phyloP scores from a whole-genome alignment of 1,140 invertebrate species.

The Ceratina japonica region DNA sequence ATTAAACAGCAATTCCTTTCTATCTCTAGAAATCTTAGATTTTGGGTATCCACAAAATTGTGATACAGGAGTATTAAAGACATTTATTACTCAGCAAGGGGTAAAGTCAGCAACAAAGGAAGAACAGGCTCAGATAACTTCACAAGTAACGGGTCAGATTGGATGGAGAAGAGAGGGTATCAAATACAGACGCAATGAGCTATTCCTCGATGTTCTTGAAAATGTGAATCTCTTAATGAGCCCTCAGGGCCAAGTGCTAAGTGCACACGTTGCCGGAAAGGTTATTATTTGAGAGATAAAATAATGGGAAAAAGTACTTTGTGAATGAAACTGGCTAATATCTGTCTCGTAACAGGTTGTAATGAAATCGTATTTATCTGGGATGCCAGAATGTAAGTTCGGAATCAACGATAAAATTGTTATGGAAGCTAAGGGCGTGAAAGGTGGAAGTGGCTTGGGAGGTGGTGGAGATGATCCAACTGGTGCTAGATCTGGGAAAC shows the following conservation, averaged over 20 bases:
- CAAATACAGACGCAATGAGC: constrained; percentile 98
- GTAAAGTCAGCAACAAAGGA: constrained; percentile 99
- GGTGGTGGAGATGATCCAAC: constrained; percentile 89
- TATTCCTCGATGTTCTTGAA: constrained; percentile 99
- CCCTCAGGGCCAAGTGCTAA: constrained; percentile 99
- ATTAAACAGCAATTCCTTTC: not conserved
- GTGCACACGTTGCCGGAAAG: constrained; percentile 99
- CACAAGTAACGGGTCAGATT: constrained; percentile 99
- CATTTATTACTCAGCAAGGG: constrained; percentile 99
- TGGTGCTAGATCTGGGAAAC: constrained; percentile 92
- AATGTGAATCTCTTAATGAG: constrained; percentile 99
- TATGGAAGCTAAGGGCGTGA: constrained; percentile 97
- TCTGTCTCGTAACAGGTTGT: constrained; percentile 84
- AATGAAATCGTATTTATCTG: constrained; percentile 99
- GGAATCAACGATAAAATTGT: constrained; percentile 99
- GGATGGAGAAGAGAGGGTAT: constrained; percentile 99
- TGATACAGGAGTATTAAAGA: constrained; percentile 99
- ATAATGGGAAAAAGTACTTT: not conserved
- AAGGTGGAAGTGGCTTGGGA: constrained; percentile 83
- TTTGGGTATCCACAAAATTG: constrained; percentile 99
- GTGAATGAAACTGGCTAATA: not conserved
- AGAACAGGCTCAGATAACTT: constrained; percentile 99
- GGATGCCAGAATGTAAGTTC: constrained; percentile 99
- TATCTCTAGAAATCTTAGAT: constrained; percentile 95
- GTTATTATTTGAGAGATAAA: constrained; percentile 51